Conservation (phyloP, 2,113 vertebrate species). For the Chaetodon auriga region DNA sequence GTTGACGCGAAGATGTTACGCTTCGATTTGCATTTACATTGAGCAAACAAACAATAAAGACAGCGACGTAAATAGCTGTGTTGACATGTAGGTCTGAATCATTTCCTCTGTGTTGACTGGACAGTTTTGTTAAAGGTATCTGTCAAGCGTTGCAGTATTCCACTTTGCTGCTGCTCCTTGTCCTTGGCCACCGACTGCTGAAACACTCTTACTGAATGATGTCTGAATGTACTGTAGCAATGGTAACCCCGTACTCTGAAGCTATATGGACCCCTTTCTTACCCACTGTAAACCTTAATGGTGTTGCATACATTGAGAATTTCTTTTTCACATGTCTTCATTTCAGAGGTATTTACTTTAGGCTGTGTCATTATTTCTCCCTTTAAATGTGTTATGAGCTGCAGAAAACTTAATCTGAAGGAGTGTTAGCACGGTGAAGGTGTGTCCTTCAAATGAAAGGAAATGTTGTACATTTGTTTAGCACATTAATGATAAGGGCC, state of each 20-base stretch:
- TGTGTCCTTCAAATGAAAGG: too few species aligned
- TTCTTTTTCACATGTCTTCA: not conserved
- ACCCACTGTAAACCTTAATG: not conserved
- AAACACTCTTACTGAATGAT: not conserved
- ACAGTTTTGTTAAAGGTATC: constrained; percentile 12
- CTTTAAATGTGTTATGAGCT: not conserved
- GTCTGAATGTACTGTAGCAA: not conserved
- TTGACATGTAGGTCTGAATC: constrained; percentile 3
- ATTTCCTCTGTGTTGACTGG: constrained; percentile 22
- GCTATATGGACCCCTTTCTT: not conserved
- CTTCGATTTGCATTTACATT: constrained; percentile 42
- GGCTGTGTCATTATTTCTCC: not conserved
- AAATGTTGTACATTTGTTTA: too few species aligned
- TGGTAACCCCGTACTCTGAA: not conserved
- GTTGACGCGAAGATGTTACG: constrained; percentile 24
- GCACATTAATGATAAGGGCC: too few species aligned
- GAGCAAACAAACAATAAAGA: constrained; percentile 32
- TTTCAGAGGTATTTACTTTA: not conserved
- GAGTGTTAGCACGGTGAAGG: too few species aligned
- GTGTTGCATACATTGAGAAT: not conserved
- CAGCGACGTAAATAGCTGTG: constrained; percentile 21
- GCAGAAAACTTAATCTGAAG: not conserved
- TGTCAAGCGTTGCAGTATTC: constrained; percentile 9
- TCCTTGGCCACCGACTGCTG: not conserved
- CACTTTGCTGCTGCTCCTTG: constrained; percentile 9